Conservation (phyloP, 2,113 vertebrate genomes). For the Neodon shergylaensis region DNA sequence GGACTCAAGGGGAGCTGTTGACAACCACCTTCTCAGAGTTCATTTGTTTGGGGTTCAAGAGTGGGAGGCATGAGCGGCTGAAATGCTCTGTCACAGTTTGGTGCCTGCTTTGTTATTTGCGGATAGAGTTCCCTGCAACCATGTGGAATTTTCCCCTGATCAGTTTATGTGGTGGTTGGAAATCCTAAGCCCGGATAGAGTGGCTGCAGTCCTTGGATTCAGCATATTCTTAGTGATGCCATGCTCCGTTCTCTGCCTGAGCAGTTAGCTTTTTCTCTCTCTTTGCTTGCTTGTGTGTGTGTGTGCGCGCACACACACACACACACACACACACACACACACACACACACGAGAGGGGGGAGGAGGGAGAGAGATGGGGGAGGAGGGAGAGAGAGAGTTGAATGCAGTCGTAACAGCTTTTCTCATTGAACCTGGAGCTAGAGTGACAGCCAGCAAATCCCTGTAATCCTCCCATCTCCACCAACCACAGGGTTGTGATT, state of each 20-base stretch:
- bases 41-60: not conserved
- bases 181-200: not conserved
- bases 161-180: not conserved
- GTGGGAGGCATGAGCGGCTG: not conserved
- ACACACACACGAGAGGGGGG: too few species aligned
- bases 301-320: too few species aligned
- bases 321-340: too few species aligned
- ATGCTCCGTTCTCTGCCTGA: not conserved
- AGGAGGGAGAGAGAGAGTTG: not conserved
- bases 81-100: conserved; percentile 16
- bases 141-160: not conserved
- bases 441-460: not conserved
- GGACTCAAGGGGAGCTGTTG: not conserved
- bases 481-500: too few species aligned
- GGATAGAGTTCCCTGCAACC: conserved; percentile 9
- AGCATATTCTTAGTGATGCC: too few species aligned
- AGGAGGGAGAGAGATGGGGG: not conserved
- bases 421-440: not conserved
- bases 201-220: not conserved
- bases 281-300: not conserved
- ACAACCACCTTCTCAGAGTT: not conserved
- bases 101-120: not conserved
- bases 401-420: not conserved
- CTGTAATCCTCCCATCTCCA: not conserved
- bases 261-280: too few species aligned